These are phyloP conservation scores for Carposina sasakii DNA, from an alignment of 1,140 invertebrate genomes.

Conservation along the genomic window DNA sequence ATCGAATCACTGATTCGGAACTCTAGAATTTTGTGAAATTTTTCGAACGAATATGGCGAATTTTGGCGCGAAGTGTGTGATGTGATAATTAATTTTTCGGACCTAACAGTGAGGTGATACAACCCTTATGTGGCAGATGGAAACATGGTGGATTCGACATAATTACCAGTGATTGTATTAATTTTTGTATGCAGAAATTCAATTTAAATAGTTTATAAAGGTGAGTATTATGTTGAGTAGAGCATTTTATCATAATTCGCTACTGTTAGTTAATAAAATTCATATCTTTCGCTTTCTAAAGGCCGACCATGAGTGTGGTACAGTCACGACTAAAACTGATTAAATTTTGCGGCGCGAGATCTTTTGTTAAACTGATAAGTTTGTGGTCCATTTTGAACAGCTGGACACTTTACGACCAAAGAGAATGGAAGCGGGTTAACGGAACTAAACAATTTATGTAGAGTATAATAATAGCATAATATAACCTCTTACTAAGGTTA, in stretches of 20 bases:
- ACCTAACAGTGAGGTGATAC: conserved; percentile 44
- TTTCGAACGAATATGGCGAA: conserved; percentile 34
- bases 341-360: conserved; percentile 38
- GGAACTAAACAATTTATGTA: too few relatives aligned
- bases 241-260: too few relatives aligned
- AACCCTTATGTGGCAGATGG: conserved; percentile 39
- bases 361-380: too few relatives aligned
- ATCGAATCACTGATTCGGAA: conserved; percentile 42
- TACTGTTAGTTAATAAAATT: conserved; percentile 50
- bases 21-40: conserved; percentile 32
- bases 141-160: conserved; percentile 65
- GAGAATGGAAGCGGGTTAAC: too few relatives aligned
- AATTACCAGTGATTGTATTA: conserved; percentile 45
- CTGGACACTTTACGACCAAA: too few relatives aligned
- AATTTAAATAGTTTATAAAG: conserved; percentile 28
- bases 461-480: too few relatives aligned
- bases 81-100: conserved; percentile 32
- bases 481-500: too few relatives aligned
- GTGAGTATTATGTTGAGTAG: conserved; percentile 28
- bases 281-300: conserved; percentile 64
- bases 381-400: too few relatives aligned
- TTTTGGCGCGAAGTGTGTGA: conserved; percentile 55
- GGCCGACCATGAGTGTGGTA: conserved; percentile 61
- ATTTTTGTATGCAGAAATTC: conserved; percentile 6
- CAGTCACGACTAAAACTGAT: conserved; percentile 52